phyloP scores from a whole-genome alignment of 1,140 invertebrate genomes.

The Monochamus saltuarius region DNA sequence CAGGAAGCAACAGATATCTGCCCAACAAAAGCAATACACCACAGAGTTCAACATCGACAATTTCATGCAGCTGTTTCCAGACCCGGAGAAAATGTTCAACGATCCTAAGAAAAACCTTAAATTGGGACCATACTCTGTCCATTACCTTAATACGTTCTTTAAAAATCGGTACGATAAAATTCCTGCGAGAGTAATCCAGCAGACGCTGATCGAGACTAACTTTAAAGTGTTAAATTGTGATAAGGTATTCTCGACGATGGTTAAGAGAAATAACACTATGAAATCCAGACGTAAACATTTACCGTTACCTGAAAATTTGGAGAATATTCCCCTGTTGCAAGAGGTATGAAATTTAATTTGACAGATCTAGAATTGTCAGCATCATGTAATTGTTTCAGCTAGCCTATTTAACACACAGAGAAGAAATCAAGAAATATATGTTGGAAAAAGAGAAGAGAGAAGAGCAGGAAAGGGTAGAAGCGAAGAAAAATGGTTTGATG shows the following conservation, averaged over 20 bases:
- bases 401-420: constrained; percentile 56
- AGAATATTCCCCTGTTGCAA: constrained; percentile 49
- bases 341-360: constrained; percentile 42
- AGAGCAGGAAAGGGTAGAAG: constrained; percentile 41
- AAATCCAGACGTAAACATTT: too few species aligned
- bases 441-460: constrained; percentile 30
- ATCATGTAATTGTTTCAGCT: constrained; percentile 41
- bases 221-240: constrained; percentile 44
- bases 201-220: constrained; percentile 21
- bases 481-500: constrained; percentile 41
- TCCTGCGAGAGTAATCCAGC: constrained; percentile 6
- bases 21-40: constrained; percentile 52
- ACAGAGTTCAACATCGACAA: constrained; percentile 54
- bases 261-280: too few species aligned
- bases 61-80: constrained; percentile 51
- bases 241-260: constrained; percentile 18
- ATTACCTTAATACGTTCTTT: constrained; percentile 20
- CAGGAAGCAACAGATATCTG: constrained; percentile 42
- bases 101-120: constrained; percentile 12
- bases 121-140: not conserved
- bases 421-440: constrained; percentile 48
- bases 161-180: constrained; percentile 17
- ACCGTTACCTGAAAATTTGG: constrained; percentile 12
- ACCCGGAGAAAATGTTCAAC: constrained; percentile 20
- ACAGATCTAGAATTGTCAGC: not conserved